Conservation (phyloP, 2,113 vertebrate species). For the Phaethornis superciliosus region DNA sequence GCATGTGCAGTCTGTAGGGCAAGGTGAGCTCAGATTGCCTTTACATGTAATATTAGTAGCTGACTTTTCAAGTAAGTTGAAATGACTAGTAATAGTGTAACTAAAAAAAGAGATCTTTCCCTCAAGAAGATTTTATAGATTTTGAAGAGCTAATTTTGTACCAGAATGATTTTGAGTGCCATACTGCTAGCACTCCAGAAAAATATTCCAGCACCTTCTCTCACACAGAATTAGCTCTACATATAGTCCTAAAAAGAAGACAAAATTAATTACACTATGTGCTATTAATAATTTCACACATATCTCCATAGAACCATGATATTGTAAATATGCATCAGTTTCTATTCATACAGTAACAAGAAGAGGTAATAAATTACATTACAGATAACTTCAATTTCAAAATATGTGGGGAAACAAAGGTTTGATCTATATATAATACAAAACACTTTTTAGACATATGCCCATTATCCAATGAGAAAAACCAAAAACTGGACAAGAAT, state of each 20-base stretch:
- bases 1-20: background rate
- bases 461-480: background rate
- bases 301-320: background rate
- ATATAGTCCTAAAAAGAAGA: conserved; percentile 28
- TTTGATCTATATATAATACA: background rate
- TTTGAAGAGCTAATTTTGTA: conserved; percentile 34
- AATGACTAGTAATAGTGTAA: background rate
- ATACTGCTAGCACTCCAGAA: conserved; percentile 19
- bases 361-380: background rate
- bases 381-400: background rate
- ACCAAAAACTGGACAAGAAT: background rate
- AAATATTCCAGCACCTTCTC: conserved; percentile 25
- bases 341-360: background rate
- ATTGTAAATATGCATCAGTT: conserved; percentile 22
- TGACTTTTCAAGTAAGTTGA: background rate
- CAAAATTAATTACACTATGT: conserved; percentile 13
- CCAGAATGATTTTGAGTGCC: conserved; percentile 22
- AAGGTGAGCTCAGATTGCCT: background rate
- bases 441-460: background rate
- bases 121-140: background rate
- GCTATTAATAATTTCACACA: conserved; percentile 16
- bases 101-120: background rate
- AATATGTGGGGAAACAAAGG: background rate
- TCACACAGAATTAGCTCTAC: conserved; percentile 24
- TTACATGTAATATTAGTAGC: background rate